Conservation (phyloP, 2,797 vertebrate species). For the Chaetophractus vellerosus region DNA sequence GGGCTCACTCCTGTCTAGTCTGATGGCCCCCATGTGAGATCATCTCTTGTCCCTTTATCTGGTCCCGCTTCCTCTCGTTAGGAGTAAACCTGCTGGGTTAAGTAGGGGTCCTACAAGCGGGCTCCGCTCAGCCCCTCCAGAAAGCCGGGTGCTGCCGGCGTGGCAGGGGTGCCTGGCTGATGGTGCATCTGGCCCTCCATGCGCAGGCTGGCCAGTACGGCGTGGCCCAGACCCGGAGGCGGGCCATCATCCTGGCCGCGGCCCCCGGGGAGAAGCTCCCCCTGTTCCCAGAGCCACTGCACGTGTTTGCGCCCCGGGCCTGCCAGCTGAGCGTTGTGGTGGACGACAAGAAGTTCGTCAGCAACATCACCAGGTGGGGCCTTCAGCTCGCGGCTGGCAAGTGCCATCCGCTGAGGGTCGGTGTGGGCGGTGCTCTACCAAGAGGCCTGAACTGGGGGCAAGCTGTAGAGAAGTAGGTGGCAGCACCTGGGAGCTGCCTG, state of each 20-base stretch:
- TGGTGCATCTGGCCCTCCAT: neutral
- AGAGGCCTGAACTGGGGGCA: neutral
- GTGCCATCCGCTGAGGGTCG: rapidly evolving
- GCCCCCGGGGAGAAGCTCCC: slow-evolving; percentile 97
- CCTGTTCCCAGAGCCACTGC: slow-evolving; percentile 96
- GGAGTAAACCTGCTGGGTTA: neutral
- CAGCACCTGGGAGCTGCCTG: rapidly evolving
- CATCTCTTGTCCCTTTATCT: neutral
- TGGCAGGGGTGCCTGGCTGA: neutral
- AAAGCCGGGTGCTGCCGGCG: neutral
- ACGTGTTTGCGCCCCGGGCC: slow-evolving; percentile 97
- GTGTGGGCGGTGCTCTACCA: rapidly evolving
- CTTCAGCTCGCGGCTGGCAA: rapidly evolving
- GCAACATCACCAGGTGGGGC: slow-evolving; percentile 95
- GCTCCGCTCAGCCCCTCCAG: neutral
- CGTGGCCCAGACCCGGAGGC: slow-evolving; percentile 96
- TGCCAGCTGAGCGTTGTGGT: slow-evolving; percentile 97
- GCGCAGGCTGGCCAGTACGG: slow-evolving; percentile 97
- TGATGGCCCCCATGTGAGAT: rapidly evolving
- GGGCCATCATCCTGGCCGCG: slow-evolving; percentile 96
- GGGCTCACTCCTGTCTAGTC: rapidly evolving
- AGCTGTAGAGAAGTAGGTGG: neutral
- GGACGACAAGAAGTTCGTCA: slow-evolving; percentile 97
- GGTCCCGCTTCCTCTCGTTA: neutral
- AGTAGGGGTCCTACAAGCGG: neutral